Evolutionary conservation across 2,797 vertebrate species (phyloP).

Genomic region (Alexandromys oeconomus): DNA sequence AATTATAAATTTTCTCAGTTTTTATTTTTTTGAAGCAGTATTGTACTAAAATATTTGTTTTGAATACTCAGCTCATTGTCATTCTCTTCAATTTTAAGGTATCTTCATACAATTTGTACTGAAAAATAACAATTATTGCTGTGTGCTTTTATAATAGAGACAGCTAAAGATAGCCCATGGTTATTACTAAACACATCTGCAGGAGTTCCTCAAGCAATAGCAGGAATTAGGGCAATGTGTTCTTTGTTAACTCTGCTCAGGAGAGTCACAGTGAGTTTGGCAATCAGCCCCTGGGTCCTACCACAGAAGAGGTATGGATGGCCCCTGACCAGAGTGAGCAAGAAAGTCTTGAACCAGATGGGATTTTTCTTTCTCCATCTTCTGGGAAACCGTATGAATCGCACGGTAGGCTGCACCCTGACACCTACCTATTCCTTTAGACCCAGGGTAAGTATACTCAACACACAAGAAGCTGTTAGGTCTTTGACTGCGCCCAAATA

Average conservation of each 20-base stretch:
- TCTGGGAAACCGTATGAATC: neutral
- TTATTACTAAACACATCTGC: neutral
- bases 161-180: neutral
- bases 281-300: neutral
- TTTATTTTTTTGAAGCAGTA: neutral
- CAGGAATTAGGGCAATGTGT: neutral
- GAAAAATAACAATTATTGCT: neutral
- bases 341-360: neutral
- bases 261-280: neutral
- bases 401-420: neutral
- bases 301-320: neutral
- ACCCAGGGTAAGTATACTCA: neutral
- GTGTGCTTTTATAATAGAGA: neutral
- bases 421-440: neutral
- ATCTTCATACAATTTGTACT: neutral
- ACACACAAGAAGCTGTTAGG: neutral
- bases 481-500: neutral
- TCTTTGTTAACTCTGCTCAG: neutral
- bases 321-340: neutral
- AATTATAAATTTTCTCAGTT: neutral
- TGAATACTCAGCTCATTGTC: neutral
- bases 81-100: constrained; percentile 3
- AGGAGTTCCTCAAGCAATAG: too few relatives aligned
- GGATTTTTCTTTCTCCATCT: neutral
- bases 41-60: neutral